Percentiles rank a stretch among this genome's conserved stretches.
Evolutionary conservation across 2,888 invertebrate genomes (phyloP).

Genomic region (Drosophila kuntzei): DNA sequence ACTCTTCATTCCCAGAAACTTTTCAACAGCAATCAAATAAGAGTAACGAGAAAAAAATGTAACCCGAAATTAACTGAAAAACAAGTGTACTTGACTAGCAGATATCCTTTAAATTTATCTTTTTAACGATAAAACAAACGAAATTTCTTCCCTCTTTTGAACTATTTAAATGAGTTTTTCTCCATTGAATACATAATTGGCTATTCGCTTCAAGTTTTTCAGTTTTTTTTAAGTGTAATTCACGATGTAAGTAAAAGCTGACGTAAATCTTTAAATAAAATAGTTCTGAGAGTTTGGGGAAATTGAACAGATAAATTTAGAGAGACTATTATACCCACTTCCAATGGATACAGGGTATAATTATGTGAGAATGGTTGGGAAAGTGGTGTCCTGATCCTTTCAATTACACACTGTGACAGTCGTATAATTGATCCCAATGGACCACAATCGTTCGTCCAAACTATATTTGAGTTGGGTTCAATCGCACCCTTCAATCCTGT

Average conservation of each 20-base stretch:
- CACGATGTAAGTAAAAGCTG: no score
- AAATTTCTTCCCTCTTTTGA: no score
- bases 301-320: no score
- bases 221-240: no score
- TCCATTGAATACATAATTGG: no score
- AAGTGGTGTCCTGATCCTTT: conserved; percentile 68
- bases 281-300: no score
- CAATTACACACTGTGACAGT: conserved; percentile 82
- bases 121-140: no score
- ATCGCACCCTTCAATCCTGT: conserved; percentile 39
- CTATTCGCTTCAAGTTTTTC: no score
- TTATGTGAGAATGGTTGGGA: conserved; percentile 17
- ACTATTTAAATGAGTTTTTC: no score
- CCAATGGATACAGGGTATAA: conserved; percentile 8
- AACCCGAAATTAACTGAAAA: conserved; percentile 53
- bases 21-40: conserved; percentile 75
- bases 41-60: conserved; percentile 7
- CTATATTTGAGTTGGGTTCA: conserved; percentile 76
- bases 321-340: neutral
- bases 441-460: conserved; percentile 53
- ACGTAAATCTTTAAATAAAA: no score
- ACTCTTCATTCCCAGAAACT: conserved; percentile 74
- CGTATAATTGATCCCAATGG: conserved; percentile 80
- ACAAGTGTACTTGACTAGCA: conserved; percentile 12
- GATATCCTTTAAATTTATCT: conserved; percentile 4